phyloP scores from a whole-genome alignment of 2,888 invertebrate species.

The Drosophila rellima region DNA sequence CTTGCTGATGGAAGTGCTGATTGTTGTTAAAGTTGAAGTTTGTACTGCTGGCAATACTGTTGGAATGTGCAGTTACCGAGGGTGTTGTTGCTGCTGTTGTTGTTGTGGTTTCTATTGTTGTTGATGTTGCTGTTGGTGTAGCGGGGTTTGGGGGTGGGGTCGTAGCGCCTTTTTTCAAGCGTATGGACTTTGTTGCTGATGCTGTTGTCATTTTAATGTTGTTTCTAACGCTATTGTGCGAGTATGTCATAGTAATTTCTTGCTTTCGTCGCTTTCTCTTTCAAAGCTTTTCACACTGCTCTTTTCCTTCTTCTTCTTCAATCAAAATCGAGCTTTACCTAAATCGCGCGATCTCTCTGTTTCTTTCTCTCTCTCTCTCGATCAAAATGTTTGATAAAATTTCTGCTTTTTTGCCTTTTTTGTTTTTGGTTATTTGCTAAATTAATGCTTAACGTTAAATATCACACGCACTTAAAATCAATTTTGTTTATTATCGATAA shows the following conservation, averaged over 20 bases:
- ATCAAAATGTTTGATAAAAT: slow-evolving; percentile 62
- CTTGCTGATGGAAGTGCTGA: slow-evolving; percentile 64
- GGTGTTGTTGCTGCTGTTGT: slow-evolving; percentile 68
- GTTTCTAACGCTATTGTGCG: slow-evolving; percentile 86
- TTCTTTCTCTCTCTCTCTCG: slow-evolving; percentile 30
- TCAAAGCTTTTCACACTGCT: slow-evolving; percentile 37
- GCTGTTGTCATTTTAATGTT: slow-evolving; percentile 85
- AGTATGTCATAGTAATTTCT: slow-evolving; percentile 85
- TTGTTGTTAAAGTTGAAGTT: slow-evolving; percentile 60
- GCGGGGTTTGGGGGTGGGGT: slow-evolving; percentile 52
- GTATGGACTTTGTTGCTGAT: slow-evolving; percentile 82
- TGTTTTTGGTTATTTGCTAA: slow-evolving; percentile 81
- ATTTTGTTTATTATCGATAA: slow-evolving; percentile 66
- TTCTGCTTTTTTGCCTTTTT: slow-evolving; percentile 71
- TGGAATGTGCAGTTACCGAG: slow-evolving; percentile 84
- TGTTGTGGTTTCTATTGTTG: slow-evolving; percentile 66
- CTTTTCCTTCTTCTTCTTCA: slow-evolving; percentile 24
- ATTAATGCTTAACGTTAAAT: slow-evolving; percentile 85
- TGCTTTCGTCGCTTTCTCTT: slow-evolving; percentile 53
- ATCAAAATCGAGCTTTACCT: slow-evolving; percentile 39
- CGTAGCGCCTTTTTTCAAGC: slow-evolving; percentile 77
- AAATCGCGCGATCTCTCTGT: slow-evolving; percentile 42
- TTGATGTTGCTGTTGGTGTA: slow-evolving; percentile 57
- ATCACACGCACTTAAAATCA: slow-evolving; percentile 86
- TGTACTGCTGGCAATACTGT: slow-evolving; percentile 86